Evolutionary conservation across 2,888 invertebrate species (phyloP).

Genomic region (Coecobrya sp.): DNA sequence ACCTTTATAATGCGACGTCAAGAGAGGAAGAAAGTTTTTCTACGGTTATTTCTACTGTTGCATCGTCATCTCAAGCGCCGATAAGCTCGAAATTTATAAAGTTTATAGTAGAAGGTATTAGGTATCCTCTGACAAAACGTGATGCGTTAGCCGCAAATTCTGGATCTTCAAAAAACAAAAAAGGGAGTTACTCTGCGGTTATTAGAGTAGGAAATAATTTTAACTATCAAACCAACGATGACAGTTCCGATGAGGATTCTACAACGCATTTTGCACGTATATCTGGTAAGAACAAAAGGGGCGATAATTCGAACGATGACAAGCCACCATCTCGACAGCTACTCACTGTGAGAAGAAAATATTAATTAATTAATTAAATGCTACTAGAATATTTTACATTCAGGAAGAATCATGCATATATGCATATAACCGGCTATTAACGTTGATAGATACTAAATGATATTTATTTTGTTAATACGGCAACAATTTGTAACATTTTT

Average conservation of each 20-base stretch:
- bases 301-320: not conserved
- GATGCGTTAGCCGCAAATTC: not conserved
- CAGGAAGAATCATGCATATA: too few relatives aligned
- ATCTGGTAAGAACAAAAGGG: not conserved
- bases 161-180: not conserved
- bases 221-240: not conserved
- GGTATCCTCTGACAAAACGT: slow-evolving; percentile 23
- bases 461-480: not conserved
- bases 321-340: slow-evolving; percentile 32
- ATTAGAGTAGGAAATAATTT: not conserved
- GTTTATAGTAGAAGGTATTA: slow-evolving; percentile 68
- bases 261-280: not conserved
- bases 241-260: slow-evolving; percentile 49
- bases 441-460: too few relatives aligned
- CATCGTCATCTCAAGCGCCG: not conserved
- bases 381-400: too few relatives aligned
- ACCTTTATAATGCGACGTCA: not conserved
- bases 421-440: not conserved
- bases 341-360: slow-evolving; percentile 41
- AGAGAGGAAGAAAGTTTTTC: not conserved
- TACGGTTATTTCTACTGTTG: not conserved
- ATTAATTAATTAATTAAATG: not conserved
- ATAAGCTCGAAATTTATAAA: not conserved
- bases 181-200: not conserved
- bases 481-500: slow-evolving; percentile 1